Percentiles rank a stretch among this genome's conserved stretches.
Evolutionary conservation across 2,888 invertebrate genomes (phyloP).

Genomic region (Eristalis arbustorum): DNA sequence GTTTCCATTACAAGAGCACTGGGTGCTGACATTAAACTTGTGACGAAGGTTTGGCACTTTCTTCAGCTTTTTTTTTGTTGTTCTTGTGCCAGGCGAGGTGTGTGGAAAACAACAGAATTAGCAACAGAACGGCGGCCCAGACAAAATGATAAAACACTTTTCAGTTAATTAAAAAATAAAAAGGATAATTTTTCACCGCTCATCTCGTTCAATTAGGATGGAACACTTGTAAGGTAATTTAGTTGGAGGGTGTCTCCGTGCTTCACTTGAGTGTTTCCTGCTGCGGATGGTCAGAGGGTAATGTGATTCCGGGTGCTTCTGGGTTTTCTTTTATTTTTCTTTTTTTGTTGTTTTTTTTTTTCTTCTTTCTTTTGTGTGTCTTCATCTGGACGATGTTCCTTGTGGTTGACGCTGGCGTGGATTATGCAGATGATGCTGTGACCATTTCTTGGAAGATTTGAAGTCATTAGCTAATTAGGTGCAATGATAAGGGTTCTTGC

Average conservation of each 20-base stretch:
- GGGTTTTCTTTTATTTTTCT: not conserved
- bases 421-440: constrained; percentile 68
- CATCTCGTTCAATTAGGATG: constrained; percentile 72
- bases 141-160: constrained; percentile 71
- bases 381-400: not conserved
- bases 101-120: constrained; percentile 57
- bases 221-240: constrained; percentile 72
- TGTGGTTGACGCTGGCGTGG: constrained; percentile 55
- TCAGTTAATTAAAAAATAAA: constrained; percentile 73
- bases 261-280: constrained; percentile 6
- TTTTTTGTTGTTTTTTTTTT: not conserved
- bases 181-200: constrained; percentile 73
- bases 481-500: constrained; percentile 31
- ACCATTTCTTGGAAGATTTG: constrained; percentile 59
- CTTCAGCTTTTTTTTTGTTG: constrained; percentile 10
- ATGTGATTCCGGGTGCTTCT: not conserved
- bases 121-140: constrained; percentile 50
- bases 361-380: not conserved
- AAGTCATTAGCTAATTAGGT: constrained; percentile 68
- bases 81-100: constrained; percentile 31
- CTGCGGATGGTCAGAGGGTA: constrained; percentile 8
- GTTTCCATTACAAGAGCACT: constrained; percentile 57
- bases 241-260: constrained; percentile 59
- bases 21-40: constrained; percentile 62
- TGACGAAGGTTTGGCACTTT: constrained; percentile 60